These are phyloP conservation scores for Galemys pyrenaicus DNA, from an alignment of 2,113 vertebrate species.

Conservation along the genomic window DNA sequence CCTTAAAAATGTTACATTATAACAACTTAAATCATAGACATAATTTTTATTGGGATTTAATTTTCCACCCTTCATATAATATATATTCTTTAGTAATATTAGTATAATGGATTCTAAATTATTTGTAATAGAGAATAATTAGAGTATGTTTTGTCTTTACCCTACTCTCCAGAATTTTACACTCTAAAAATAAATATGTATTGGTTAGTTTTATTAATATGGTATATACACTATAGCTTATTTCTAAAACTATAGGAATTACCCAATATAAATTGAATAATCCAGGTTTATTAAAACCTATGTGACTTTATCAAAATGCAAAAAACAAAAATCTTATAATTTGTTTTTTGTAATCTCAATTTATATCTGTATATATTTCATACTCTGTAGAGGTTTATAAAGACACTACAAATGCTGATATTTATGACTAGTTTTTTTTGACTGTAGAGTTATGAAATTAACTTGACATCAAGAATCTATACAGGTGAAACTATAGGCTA, in stretches of 20 bases:
- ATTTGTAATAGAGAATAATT: not conserved
- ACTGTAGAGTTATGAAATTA: not conserved
- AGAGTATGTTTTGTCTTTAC: not conserved
- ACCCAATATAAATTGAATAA: not conserved
- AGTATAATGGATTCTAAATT: not conserved
- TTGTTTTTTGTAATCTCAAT: not conserved
- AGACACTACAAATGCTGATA: not conserved
- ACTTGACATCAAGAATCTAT: not conserved
- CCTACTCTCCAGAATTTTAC: not conserved
- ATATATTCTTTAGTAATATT: not conserved
- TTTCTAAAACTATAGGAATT: not conserved
- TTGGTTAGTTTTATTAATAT: not conserved
- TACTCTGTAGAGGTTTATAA: not conserved
- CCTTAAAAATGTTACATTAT: not conserved
- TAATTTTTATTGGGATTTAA: not conserved
- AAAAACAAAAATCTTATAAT: not conserved
- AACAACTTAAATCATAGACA: not conserved
- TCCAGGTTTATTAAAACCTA: not conserved
- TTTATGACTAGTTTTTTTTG: not conserved
- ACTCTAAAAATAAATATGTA: not conserved
- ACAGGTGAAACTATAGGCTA: not conserved
- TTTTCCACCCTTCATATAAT: not conserved
- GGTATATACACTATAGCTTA: not conserved
- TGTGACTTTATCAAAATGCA: not conserved
- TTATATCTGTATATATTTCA: not conserved